Conservation (phyloP, 2,113 vertebrate genomes). For the Typhlomys cinereus region DNA sequence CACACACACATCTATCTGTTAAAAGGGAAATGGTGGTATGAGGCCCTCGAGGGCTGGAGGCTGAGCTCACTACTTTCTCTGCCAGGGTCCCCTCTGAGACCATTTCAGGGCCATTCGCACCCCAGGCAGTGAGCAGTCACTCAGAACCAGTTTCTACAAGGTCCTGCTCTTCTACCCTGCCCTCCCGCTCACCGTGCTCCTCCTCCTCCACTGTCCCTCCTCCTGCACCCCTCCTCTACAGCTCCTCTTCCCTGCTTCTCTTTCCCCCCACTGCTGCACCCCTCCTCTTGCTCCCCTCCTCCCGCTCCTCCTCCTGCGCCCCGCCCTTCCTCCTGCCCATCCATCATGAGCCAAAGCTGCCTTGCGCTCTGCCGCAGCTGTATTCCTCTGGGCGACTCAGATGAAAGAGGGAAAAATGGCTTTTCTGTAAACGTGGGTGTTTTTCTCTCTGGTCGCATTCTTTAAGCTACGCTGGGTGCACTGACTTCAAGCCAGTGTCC, state of each 20-base stretch:
- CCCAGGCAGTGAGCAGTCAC: neutral
- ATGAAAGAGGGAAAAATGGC: conserved; percentile 33
- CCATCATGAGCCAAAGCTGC: conserved; percentile 46
- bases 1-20: neutral
- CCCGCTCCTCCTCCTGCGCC: neutral
- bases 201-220: neutral
- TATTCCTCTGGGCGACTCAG: conserved; percentile 72
- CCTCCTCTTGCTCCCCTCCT: neutral
- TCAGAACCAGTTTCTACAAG: neutral
- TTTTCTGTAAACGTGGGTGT: conserved; percentile 38
- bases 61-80: neutral
- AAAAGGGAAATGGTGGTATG: neutral
- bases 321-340: neutral
- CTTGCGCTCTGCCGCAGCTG: conserved; percentile 54
- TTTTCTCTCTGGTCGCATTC: conserved; percentile 65
- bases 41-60: neutral
- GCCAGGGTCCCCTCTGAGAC: neutral
- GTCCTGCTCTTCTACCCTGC: too few species aligned
- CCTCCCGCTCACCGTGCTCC: neutral
- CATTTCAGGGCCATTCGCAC: neutral
- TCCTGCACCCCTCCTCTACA: neutral
- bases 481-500: conserved; percentile 32
- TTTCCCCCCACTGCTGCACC: neutral
- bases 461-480: conserved; percentile 40
- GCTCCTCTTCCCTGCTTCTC: neutral